Evolutionary conservation across 1,140 invertebrate species (phyloP).

Genomic region (Periplaneta americana): DNA sequence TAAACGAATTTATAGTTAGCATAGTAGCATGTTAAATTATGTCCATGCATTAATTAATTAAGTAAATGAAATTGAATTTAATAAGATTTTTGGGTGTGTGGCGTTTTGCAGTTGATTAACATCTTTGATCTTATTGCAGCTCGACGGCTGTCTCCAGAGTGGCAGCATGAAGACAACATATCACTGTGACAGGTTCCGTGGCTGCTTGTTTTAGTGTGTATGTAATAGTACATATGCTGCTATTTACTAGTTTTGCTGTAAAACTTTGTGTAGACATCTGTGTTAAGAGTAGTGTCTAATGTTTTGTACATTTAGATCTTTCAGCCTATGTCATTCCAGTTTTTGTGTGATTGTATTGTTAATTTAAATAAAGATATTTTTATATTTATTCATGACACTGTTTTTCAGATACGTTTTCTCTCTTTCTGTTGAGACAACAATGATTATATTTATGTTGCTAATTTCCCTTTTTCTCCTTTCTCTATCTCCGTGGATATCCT

Average conservation of each 20-base stretch:
- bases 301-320: neutral
- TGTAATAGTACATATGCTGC: too few species aligned
- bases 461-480: too few species aligned
- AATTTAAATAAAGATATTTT: neutral
- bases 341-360: neutral
- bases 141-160: too few species aligned
- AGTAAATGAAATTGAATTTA: neutral
- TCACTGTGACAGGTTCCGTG: too few species aligned
- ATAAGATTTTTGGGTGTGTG: neutral
- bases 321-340: neutral
- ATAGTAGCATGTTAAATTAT: constrained; percentile 7
- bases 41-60: neutral
- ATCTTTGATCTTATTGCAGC: neutral
- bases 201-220: too few species aligned
- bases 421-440: neutral
- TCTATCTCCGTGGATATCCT: too few species aligned
- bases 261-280: neutral
- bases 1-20: constrained; percentile 13
- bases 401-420: neutral
- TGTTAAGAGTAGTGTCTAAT: neutral
- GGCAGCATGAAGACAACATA: too few species aligned
- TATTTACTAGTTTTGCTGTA: too few species aligned
- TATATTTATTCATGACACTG: neutral
- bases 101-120: neutral
- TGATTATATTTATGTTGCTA: too few species aligned